phyloP scores from a whole-genome alignment of 2,797 vertebrate species.

The Huso huso region DNA sequence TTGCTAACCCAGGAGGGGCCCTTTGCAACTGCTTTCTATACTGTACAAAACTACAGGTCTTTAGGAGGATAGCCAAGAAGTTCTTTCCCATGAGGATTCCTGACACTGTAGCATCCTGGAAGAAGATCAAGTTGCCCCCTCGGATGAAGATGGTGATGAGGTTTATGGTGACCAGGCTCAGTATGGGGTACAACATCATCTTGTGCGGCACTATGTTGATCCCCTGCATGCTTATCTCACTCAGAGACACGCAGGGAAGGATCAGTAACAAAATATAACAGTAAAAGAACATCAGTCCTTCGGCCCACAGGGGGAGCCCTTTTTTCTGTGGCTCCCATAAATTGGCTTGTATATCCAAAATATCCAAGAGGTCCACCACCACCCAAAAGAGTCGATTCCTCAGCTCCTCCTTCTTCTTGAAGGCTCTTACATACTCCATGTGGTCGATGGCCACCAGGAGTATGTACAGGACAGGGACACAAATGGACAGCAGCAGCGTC shows the following conservation, averaged over 20 bases:
- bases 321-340: constrained; percentile 78
- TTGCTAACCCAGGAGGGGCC: constrained; percentile 32
- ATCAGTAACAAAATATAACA: constrained; percentile 73
- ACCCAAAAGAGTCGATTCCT: constrained; percentile 79
- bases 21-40: constrained; percentile 68
- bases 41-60: constrained; percentile 71
- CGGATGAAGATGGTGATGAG: constrained; percentile 71
- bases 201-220: constrained; percentile 69
- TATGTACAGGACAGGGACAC: constrained; percentile 63
- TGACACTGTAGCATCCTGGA: constrained; percentile 65
- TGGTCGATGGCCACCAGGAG: constrained; percentile 66
- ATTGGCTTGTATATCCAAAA: constrained; percentile 81
- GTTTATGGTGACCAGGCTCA: constrained; percentile 73
- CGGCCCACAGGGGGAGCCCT: constrained; percentile 64
- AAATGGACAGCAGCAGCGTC: constrained; percentile 62
- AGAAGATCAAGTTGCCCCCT: constrained; percentile 73
- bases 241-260: constrained; percentile 66
- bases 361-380: constrained; percentile 76
- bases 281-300: constrained; percentile 77
- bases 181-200: constrained; percentile 74
- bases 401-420: constrained; percentile 77
- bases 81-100: constrained; percentile 79
- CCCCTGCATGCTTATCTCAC: constrained; percentile 79
- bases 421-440: constrained; percentile 78
- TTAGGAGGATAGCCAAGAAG: constrained; percentile 64